Percentiles rank a stretch among this genome's conserved stretches.
Conservation (phyloP, 2,113 vertebrate genomes). For the Odocoileus hemionus region DNA sequence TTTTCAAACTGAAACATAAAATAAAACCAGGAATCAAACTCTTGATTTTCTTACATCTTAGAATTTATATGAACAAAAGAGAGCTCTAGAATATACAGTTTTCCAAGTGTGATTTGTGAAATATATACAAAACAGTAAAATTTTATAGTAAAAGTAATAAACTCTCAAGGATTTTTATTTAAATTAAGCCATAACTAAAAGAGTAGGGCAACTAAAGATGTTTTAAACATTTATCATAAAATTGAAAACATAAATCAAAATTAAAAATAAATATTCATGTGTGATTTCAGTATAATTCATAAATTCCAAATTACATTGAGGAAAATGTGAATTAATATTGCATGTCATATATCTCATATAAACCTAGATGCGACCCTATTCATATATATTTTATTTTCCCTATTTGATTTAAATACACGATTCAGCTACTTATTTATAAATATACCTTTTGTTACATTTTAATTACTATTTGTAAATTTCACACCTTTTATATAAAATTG, state of each 20-base stretch:
- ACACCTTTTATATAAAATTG: background rate
- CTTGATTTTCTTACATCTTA: slow-evolving; percentile 15
- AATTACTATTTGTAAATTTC: slow-evolving; percentile 11
- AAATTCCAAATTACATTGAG: background rate
- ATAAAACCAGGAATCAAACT: background rate
- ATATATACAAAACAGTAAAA: background rate
- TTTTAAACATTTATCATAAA: slow-evolving; percentile 32
- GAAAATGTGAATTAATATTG: background rate
- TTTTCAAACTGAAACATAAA: slow-evolving; percentile 21
- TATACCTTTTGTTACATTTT: background rate
- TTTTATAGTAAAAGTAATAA: slow-evolving; percentile 20
- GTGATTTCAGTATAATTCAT: background rate
- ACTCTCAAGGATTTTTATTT: background rate
- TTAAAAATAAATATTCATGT: background rate
- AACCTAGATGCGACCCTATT: background rate
- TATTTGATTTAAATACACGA: background rate
- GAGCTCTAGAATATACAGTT: background rate
- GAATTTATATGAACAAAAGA: background rate
- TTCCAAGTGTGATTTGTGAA: background rate
- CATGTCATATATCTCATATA: background rate
- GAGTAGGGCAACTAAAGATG: background rate
- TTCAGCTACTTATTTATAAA: background rate
- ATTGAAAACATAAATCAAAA: background rate
- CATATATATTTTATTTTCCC: background rate
- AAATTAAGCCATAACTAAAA: background rate